Evolutionary conservation across 2,797 vertebrate genomes (phyloP), one percentile per base, ranked within the genome.

Genomic region (Manis javanica): DNA sequence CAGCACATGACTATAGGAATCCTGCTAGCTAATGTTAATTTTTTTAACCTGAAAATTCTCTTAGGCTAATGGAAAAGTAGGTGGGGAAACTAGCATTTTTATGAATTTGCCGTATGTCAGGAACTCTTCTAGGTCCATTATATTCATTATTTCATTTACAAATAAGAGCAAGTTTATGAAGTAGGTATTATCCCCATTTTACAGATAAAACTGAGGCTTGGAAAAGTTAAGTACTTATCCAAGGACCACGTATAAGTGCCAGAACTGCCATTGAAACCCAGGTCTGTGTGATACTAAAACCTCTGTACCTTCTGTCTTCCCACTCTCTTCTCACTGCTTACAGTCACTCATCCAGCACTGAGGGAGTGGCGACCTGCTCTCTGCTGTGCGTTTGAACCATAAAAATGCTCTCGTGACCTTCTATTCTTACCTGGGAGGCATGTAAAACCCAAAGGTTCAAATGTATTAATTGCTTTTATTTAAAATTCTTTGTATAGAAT

Each of bases 401-500:
- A 49, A 74, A 82, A 71, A 46, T 31, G 63, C 31, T 53, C 77
- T 66, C 7, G 0, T 59, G 83, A 77, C 42, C 12, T 5, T 12
- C 14, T 53, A 3, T 61, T 75, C 68, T 87, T 94, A 1, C 51
- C 83, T 84, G 55, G 16, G 81, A 90, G 46, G n/a, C 59, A 18
- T 92, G 71, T 84, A 63, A 93, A 94, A 94, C 19, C 10, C 53
- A 89, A 55, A 88, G 61, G 7, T 39, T 84, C 42, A 61, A 49
- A 24, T 84, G 11, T 75, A 78, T n/a, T 91, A 84, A 46, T 61
- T 75, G 77, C 53, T 93, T 94, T 90, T 94, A 87, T 85, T 94
- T 95, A 86, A 95, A 96, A 92, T 94, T 93, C 75, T 86, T 7
- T 75, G 21, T 89, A 5, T 85, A 87, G 82, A 94, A 69, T 87